Conservation (phyloP, 2,113 vertebrate genomes). For the Heptranchias perlo region DNA sequence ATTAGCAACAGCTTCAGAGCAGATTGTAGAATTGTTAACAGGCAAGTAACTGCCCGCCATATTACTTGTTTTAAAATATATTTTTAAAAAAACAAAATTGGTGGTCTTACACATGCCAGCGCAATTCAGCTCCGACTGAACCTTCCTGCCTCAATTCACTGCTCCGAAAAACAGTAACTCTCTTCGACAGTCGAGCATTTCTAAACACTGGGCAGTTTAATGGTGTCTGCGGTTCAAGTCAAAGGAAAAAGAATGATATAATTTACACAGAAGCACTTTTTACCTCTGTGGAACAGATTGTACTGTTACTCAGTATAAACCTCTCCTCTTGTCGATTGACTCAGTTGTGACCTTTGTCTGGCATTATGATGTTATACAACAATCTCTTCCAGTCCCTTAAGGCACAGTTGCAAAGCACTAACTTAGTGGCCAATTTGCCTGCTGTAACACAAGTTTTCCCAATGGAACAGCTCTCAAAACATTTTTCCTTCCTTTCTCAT, state of each 20-base stretch:
- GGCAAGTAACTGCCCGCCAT: background rate
- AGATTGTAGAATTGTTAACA: background rate
- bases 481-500: background rate
- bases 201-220: background rate
- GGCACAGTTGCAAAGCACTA: conserved; percentile 10
- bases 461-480: background rate
- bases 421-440: background rate
- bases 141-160: background rate
- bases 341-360: background rate
- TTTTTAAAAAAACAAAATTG: background rate
- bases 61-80: too few species aligned
- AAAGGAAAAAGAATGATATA: background rate
- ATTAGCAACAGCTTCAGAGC: background rate
- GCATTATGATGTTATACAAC: background rate
- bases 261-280: background rate
- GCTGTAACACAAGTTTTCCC: background rate
- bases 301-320: background rate
- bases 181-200: background rate
- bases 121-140: background rate
- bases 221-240: background rate
- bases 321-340: background rate
- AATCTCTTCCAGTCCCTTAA: background rate
- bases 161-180: background rate
- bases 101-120: background rate
- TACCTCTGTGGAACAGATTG: background rate